These are phyloP conservation scores for Gymnoscopelus braueri DNA, from an alignment of 2,797 vertebrate species.

Conservation along the genomic window DNA sequence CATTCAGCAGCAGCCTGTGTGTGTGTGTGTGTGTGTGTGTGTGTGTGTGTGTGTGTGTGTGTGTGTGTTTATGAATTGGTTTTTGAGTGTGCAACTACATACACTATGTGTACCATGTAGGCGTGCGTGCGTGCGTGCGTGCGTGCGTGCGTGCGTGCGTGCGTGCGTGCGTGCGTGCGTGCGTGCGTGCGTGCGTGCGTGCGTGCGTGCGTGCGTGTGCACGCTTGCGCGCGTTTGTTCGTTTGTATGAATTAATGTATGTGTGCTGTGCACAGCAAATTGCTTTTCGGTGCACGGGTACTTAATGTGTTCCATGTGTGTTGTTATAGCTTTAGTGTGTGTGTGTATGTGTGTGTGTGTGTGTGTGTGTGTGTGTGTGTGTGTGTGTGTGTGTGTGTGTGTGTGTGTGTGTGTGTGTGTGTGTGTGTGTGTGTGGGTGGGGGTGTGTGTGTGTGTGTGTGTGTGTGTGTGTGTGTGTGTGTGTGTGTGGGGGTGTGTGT, in stretches of 20 bases:
- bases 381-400: too few relatives aligned
- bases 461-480: not conserved
- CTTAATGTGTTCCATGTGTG: not conserved
- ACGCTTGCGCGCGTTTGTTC: not conserved
- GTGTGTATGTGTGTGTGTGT: too few relatives aligned
- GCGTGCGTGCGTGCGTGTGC: constrained; percentile 5
- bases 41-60: not conserved
- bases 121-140: not conserved
- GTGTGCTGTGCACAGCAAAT: too few relatives aligned
- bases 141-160: constrained; percentile 15
- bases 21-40: constrained; percentile 21
- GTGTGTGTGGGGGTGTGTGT: not conserved
- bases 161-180: constrained; percentile 14
- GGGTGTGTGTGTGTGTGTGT: constrained; percentile 2
- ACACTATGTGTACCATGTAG: not conserved
- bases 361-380: constrained; percentile 7
- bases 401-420: constrained; percentile 12
- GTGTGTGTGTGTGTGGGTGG: not conserved
- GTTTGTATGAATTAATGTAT: too few relatives aligned
- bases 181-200: not conserved
- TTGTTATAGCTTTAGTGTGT: not conserved
- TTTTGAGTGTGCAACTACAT: too few relatives aligned
- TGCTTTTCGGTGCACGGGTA: too few relatives aligned
- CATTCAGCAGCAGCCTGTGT: constrained; percentile 7
- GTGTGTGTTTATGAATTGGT: not conserved